These are phyloP conservation scores for Diphyllodes magnificus DNA, from an alignment of 2,113 vertebrate genomes.

Conservation along the genomic window DNA sequence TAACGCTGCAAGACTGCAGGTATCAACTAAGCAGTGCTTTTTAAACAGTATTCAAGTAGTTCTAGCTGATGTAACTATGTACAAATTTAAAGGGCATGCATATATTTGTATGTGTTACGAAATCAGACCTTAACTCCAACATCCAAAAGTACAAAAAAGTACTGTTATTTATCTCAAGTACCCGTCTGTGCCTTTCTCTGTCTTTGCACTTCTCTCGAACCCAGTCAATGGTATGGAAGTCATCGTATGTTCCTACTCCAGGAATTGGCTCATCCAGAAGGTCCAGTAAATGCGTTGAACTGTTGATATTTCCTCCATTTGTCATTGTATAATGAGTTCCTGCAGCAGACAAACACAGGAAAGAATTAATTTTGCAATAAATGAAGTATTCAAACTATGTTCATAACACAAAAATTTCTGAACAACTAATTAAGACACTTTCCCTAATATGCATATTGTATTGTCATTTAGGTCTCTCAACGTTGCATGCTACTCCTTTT, in stretches of 20 bases:
- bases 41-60: not conserved
- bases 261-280: constrained; percentile 97
- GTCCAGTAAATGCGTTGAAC: constrained; percentile 92
- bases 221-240: constrained; percentile 99
- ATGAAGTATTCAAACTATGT: not conserved
- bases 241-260: constrained; percentile 95
- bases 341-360: constrained; percentile 42
- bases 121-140: not conserved
- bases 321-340: constrained; percentile 97
- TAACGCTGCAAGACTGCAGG: not conserved
- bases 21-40: not conserved
- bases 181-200: constrained; percentile 93
- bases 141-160: not conserved
- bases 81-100: not conserved
- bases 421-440: not conserved
- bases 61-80: not conserved
- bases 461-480: not conserved
- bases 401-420: not conserved
- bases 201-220: constrained; percentile 98
- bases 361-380: not conserved
- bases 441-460: not conserved
- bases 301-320: constrained; percentile 92
- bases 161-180: constrained; percentile 55
- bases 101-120: not conserved
- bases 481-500: not conserved